phyloP scores from a whole-genome alignment of 1,140 invertebrate species.

The Sarcophaga peregrina region DNA sequence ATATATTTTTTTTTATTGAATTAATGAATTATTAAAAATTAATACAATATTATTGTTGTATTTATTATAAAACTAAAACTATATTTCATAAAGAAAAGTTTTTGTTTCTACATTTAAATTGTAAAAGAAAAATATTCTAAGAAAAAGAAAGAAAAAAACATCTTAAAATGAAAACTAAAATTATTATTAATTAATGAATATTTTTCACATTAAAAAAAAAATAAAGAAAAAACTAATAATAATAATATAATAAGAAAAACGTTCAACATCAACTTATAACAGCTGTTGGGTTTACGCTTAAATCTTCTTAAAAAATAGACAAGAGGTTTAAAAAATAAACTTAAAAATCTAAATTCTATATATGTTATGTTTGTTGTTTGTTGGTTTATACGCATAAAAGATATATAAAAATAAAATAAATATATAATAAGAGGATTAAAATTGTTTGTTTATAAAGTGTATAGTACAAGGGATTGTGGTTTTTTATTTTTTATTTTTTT shows the following conservation, averaged over 20 bases:
- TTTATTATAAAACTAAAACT: constrained; percentile 17
- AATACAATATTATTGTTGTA: neutral
- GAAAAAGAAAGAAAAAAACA: neutral
- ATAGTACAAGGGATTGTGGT: constrained; percentile 15
- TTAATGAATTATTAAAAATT: neutral
- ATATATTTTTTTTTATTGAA: too few relatives aligned
- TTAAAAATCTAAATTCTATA: neutral
- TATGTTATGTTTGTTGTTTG: neutral
- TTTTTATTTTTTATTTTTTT: constrained; percentile 24
- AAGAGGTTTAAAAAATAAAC: constrained; percentile 21
- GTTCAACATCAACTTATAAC: constrained; percentile 40
- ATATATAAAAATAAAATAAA: constrained; percentile 29
- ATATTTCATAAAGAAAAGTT: constrained; percentile 1
- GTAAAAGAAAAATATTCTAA: constrained; percentile 23
- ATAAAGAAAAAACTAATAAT: neutral
- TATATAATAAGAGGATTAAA: constrained; percentile 13
- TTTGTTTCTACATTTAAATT: neutral
- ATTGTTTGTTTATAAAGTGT: constrained; percentile 18
- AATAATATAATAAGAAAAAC: neutral
- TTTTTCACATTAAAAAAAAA: neutral
- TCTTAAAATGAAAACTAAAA: neutral
- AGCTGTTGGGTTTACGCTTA: constrained; percentile 30
- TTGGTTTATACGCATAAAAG: constrained; percentile 2
- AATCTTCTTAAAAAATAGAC: constrained; percentile 18
- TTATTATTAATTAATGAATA: neutral